Conservation (phyloP, 2,797 vertebrate species). For the Gymnothorax javanicus region DNA sequence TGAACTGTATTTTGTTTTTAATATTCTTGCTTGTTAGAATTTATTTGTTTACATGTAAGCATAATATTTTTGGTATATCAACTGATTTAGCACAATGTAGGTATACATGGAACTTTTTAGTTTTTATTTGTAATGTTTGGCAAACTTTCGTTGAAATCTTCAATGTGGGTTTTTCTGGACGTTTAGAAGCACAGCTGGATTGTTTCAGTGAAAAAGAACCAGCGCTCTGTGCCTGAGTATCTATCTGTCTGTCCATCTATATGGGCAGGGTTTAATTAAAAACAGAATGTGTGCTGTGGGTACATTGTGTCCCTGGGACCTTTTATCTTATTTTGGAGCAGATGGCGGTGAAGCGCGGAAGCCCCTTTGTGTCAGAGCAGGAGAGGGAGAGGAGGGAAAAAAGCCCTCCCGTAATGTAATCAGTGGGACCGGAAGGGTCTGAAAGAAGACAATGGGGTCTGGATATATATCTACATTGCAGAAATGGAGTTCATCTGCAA, state of each 20-base stretch:
- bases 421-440: slow-evolving; percentile 87
- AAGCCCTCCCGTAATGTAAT: slow-evolving; percentile 79
- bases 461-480: slow-evolving; percentile 76
- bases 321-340: slow-evolving; percentile 77
- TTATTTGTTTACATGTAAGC: not conserved
- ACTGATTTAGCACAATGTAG: not conserved
- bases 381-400: slow-evolving; percentile 40
- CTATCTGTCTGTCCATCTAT: slow-evolving; percentile 38
- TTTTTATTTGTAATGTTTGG: slow-evolving; percentile 13
- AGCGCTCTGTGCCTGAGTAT: slow-evolving; percentile 25
- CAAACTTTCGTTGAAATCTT: slow-evolving; percentile 2
- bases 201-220: slow-evolving; percentile 7
- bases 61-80: slow-evolving; percentile 16
- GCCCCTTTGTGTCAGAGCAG: slow-evolving; percentile 80
- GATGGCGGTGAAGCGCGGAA: slow-evolving; percentile 83
- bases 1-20: slow-evolving; percentile 26
- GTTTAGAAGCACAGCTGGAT: slow-evolving; percentile 14
- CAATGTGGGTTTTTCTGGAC: not conserved
- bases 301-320: slow-evolving; percentile 55
- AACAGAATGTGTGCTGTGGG: slow-evolving; percentile 55
- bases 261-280: slow-evolving; percentile 34
- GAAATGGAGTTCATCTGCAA: slow-evolving; percentile 85
- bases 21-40: slow-evolving; percentile 18
- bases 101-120: not conserved
- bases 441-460: slow-evolving; percentile 87